Evolutionary conservation across 2,797 vertebrate genomes (phyloP).

Genomic region (Rhabdomys pumilio): DNA sequence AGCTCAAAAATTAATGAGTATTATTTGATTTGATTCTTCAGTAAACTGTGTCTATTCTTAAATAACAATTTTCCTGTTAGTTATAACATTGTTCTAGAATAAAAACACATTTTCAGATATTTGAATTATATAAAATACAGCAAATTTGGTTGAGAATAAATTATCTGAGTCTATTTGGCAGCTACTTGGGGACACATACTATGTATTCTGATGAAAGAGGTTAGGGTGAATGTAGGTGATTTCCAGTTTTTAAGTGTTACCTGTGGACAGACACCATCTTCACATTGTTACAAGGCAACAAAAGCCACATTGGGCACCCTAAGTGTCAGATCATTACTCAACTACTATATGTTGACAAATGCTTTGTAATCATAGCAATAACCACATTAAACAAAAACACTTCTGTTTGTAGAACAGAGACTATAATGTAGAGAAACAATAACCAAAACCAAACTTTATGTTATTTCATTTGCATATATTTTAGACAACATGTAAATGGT

Average conservation of each 20-base stretch:
- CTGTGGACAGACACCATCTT: background rate
- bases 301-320: background rate
- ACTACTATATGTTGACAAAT: background rate
- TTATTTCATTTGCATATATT: background rate
- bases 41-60: background rate
- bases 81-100: background rate
- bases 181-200: background rate
- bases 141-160: background rate
- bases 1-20: background rate
- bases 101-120: background rate
- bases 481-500: background rate
- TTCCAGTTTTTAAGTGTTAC: background rate
- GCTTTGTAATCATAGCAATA: background rate
- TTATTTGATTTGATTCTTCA: background rate
- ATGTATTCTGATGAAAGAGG: rapidly evolving
- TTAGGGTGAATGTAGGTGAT: too few relatives aligned
- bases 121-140: background rate
- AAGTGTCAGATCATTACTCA: background rate
- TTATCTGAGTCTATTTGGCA: background rate
- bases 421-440: background rate
- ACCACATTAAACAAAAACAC: background rate
- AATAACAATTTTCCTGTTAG: background rate
- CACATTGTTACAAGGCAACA: background rate
- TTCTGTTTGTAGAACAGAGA: background rate
- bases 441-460: background rate